phyloP scores from a whole-genome alignment of 1,140 invertebrate genomes.

The Drosophila pectinifera region DNA sequence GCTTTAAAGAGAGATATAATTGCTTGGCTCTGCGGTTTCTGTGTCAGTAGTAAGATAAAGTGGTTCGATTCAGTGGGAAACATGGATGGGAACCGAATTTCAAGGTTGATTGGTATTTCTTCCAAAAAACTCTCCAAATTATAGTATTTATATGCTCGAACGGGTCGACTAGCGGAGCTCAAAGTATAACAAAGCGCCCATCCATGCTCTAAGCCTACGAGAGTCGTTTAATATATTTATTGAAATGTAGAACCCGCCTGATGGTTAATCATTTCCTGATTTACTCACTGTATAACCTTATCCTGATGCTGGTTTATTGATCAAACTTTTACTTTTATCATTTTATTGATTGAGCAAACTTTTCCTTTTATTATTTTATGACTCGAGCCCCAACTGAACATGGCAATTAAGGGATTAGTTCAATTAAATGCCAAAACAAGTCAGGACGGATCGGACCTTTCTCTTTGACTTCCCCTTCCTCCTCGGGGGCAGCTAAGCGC shows the following conservation, averaged over 20 bases:
- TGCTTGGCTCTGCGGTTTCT: neutral
- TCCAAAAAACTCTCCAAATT: no score
- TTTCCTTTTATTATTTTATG: neutral
- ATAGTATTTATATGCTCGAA: no score
- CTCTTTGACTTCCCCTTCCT: constrained; percentile 21
- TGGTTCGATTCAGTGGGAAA: neutral
- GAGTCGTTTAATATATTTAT: neutral
- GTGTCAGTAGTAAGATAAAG: neutral
- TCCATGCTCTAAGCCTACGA: no score
- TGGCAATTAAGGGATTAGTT: constrained; percentile 21
- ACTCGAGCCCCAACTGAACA: neutral
- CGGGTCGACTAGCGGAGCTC: no score
- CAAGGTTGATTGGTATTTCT: neutral
- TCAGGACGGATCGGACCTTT: constrained; percentile 34
- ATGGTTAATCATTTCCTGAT: neutral
- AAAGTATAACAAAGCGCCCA: no score
- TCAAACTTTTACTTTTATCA: no score
- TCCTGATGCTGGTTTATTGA: no score
- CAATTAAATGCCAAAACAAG: constrained; percentile 20
- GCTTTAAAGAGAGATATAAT: no score
- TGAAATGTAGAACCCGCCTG: neutral
- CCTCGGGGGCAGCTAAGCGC: neutral
- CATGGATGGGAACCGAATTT: neutral
- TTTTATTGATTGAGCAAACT: no score
- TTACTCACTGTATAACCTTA: neutral